A percentile compares a stretch with the other conserved stretches of the same genome.
phyloP scores from a whole-genome alignment of 2,888 invertebrate species.

The Mellilla xanthometata region DNA sequence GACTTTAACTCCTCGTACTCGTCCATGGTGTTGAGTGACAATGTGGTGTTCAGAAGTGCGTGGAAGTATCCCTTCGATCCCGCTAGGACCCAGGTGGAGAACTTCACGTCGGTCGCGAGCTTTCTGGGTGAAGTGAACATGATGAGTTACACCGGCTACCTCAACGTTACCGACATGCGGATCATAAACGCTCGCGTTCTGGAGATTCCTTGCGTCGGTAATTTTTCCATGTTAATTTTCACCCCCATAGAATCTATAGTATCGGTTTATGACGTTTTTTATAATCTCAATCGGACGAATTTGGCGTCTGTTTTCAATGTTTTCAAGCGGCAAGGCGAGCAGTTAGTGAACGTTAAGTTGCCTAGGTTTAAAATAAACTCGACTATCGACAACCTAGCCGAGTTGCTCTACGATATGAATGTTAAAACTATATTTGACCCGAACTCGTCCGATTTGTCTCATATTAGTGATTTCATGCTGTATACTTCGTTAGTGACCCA shows the following conservation, averaged over 20 bases:
- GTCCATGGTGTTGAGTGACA: slow-evolving; percentile 51
- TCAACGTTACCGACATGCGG: slow-evolving; percentile 44
- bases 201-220: slow-evolving; percentile 47
- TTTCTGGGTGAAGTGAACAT: slow-evolving; percentile 50
- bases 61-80: slow-evolving; percentile 56
- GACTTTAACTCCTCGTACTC: slow-evolving; percentile 52
- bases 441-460: slow-evolving; percentile 45
- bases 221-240: slow-evolving; percentile 55
- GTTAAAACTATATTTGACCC: slow-evolving; percentile 57
- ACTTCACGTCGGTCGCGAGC: slow-evolving; percentile 32
- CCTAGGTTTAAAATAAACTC: slow-evolving; percentile 55
- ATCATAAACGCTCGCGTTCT: slow-evolving; percentile 48
- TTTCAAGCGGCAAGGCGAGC: slow-evolving; percentile 36
- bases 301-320: slow-evolving; percentile 50
- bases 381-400: slow-evolving; percentile 51
- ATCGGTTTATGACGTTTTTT: slow-evolving; percentile 49
- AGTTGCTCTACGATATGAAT: slow-evolving; percentile 62
- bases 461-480: slow-evolving; percentile 51
- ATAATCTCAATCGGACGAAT: slow-evolving; percentile 43
- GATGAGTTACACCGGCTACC: slow-evolving; percentile 57
- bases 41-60: slow-evolving; percentile 48
- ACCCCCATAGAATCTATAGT: slow-evolving; percentile 42
- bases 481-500: slow-evolving; percentile 58
- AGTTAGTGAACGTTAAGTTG: slow-evolving; percentile 49
- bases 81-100: slow-evolving; percentile 36